Evolutionary conservation across 2,113 vertebrate genomes (phyloP), one percentile per base, ranked within the genome.

Genomic region (Fulica atra): DNA sequence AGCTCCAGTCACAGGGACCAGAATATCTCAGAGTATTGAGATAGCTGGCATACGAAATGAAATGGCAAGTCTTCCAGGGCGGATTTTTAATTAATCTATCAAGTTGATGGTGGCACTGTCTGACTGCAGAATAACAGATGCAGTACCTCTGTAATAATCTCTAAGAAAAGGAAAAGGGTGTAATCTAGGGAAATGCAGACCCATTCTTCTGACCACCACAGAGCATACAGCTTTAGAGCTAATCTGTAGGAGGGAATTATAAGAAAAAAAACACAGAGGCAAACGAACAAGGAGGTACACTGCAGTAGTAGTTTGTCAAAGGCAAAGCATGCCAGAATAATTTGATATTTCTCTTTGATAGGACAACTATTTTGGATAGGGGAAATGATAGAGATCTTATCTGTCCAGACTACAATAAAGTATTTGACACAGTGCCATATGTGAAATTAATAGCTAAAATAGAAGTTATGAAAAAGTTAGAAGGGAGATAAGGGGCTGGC

Each of bases 71-170:
- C 77, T 93, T 91, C n/a, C 81, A 91, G 93, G 91, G 95, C 0
- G 78, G 91, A 89, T 96, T 97, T 95, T 96, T 97, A 96, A 97
- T 95, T 92, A 96, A 96, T 89, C 89, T 81, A n/a, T 96, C 87
- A 89, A 89, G 84, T 97, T 95, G 50, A 10, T 95, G 94, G 92
- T 95, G 94, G 94, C 93, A 96, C 91, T 96, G 91, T 96, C 94
- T 97, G 94, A 93, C 93, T 97, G 79, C 78, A 95, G 68, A 96
- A 94, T 91, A 87, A 77, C 70, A 89, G 86, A 92, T 89, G 70
- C 61, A 69, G 35, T 83, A 72, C 80, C 95, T 84, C 72, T 86
- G 33, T 68, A 84, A 48, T 68, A 84, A 50, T 72, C 91, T 91
- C 89, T 73, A 77, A 95, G 95, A 79, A 91, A 92, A 86, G 64